Percentiles rank a stretch among this genome's conserved stretches.
These are phyloP conservation scores for Oscheius onirici DNA, from an alignment of 2,888 invertebrate species.

Conservation along the genomic window DNA sequence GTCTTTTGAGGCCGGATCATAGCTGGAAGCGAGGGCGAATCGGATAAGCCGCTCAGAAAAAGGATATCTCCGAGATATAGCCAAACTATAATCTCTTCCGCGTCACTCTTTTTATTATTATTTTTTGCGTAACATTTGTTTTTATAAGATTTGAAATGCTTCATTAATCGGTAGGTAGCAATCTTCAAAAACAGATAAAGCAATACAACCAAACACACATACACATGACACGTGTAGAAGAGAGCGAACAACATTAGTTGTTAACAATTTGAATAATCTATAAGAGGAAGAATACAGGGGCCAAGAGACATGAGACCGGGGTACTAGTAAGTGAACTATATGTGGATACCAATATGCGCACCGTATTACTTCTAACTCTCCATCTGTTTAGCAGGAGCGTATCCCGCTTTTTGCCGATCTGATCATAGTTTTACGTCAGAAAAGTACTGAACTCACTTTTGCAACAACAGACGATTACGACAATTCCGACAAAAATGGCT, in stretches of 20 bases:
- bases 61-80: constrained; percentile 8
- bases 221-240: constrained; percentile 25
- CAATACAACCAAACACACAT: constrained; percentile 24
- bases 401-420: constrained; percentile 13
- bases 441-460: constrained; percentile 47
- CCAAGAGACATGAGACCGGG: constrained; percentile 25
- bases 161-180: too few species aligned
- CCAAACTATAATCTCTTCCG: constrained; percentile 23
- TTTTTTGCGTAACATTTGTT: not conserved
- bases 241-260: not conserved
- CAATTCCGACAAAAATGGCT: constrained; percentile 36
- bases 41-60: constrained; percentile 26
- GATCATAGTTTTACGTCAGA: not conserved
- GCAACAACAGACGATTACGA: constrained; percentile 39
- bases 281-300: constrained; percentile 4
- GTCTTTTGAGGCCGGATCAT: constrained; percentile 20
- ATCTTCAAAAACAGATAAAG: constrained; percentile 5
- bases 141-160: not conserved
- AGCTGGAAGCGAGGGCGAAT: constrained; percentile 13
- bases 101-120: not conserved
- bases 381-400: constrained; percentile 21
- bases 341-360: constrained; percentile 11
- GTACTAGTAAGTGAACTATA: constrained; percentile 31
- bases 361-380: constrained; percentile 13
- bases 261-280: constrained; percentile 12